phyloP scores from a whole-genome alignment of 2,113 vertebrate species.

The Cryptotis parvus region DNA sequence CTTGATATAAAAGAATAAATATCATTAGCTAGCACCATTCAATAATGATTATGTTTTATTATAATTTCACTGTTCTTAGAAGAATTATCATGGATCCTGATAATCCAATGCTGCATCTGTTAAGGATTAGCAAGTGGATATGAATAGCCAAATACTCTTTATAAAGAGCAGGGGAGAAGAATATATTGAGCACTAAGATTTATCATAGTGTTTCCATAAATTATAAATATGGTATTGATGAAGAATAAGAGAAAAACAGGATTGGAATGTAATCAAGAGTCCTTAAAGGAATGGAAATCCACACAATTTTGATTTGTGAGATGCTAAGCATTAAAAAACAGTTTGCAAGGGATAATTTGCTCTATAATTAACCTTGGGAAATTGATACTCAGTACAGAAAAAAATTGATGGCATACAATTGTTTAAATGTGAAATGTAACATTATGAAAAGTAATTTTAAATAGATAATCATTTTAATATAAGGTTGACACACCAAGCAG shows the following conservation, averaged over 20 bases:
- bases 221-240: not conserved
- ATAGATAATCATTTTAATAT: not conserved
- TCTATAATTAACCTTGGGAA: not conserved
- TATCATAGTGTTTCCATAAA: not conserved
- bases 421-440: not conserved
- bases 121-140: not conserved
- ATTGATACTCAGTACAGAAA: slow-evolving; percentile 3
- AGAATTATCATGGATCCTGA: not conserved
- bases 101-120: not conserved
- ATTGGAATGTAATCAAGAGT: not conserved
- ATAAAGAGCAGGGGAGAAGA: not conserved
- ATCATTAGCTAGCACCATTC: not conserved
- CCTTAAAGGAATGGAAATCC: not conserved
- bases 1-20: not conserved
- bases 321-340: not conserved
- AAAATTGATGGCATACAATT: not conserved
- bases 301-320: slow-evolving; percentile 11
- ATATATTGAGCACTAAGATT: not conserved
- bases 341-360: not conserved
- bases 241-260: not conserved
- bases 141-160: not conserved
- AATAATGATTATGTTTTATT: not conserved
- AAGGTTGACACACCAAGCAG: not conserved
- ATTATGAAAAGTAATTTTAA: not conserved
- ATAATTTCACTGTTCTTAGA: not conserved